Conservation (phyloP, 2,113 vertebrate species). For the Dermatemys mawii region DNA sequence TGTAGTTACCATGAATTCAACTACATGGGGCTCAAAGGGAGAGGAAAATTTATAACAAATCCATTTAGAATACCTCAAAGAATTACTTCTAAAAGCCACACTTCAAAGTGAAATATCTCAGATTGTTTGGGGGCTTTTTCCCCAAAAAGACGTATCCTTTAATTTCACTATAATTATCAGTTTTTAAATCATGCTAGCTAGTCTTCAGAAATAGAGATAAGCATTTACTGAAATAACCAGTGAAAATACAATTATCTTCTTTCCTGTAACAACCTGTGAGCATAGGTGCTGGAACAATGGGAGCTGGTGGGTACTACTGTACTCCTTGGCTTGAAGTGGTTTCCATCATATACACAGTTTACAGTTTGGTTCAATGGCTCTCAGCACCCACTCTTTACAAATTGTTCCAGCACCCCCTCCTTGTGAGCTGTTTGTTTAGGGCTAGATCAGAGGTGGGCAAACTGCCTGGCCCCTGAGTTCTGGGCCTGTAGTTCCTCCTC, state of each 20-base stretch:
- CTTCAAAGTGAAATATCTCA: not conserved
- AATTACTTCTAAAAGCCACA: not conserved
- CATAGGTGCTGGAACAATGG: too few species aligned
- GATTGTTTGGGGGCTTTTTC: not conserved
- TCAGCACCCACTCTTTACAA: too few species aligned
- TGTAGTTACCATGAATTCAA: not conserved
- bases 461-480: too few species aligned
- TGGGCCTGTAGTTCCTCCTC: too few species aligned
- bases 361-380: too few species aligned
- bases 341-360: too few species aligned
- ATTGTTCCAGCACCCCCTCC: too few species aligned
- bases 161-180: not conserved
- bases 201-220: not conserved
- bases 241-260: not conserved
- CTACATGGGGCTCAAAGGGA: not conserved
- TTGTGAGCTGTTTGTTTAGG: not conserved
- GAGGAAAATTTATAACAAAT: not conserved
- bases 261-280: not conserved
- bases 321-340: too few species aligned
- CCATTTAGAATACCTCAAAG: not conserved
- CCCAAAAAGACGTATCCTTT: not conserved
- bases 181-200: not conserved
- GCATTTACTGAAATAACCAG: not conserved
- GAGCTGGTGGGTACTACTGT: too few species aligned
- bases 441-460: not conserved